Base-by-base conservation (phyloP, 2,797 vertebrate species). In the Rhabdophis nuchalis region DNA sequence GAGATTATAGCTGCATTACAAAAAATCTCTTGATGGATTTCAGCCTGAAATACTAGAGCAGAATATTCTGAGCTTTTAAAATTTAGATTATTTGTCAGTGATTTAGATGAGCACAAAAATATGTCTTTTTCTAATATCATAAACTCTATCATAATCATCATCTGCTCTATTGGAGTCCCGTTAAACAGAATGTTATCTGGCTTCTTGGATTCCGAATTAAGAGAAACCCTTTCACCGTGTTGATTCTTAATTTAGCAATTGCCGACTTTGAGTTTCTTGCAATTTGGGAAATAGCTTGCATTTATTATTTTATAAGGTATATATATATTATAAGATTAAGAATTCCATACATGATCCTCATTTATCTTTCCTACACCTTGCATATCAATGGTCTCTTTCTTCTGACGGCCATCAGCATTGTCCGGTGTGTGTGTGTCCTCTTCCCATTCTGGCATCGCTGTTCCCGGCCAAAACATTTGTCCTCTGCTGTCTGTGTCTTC, bases 391-490 rank as follows among this genome's bases (percentile, higher is more conserved):
- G 88, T 13, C 93, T 93, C 36, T 61, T 95, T 89, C 95, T 96
- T 27, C 89, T 96, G 88, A 94, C 94, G 0, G 86, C 95, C 60
- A 93, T 95, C 93, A 95, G 96, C 10, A 82, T 96, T 10, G 92
- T 96, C 58, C 41, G 91, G 25, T 94, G 92, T 90, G 92, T 96
- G 13, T 94, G 91, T 0, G 94, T 95, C 56, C 91, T 94, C 1
- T 95, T 86, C 20, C 95, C 95, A 1, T 92, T 93, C 56, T 96
- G 95, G 94, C 94, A 95, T 88, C 94, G 86, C 52, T 93, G 93
- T 58, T 89, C 60, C 13, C 57, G 92, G 6, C 93, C 95, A 3
- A 89, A 89, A 77, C 68, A 91, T 56, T 94, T 93, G 23, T 95
- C 95, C 2, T 36, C 93, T 8, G 82, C 54, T 16, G 25, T 90